phyloP scores from a whole-genome alignment of 2,797 vertebrate genomes.

The Florisuga fusca region DNA sequence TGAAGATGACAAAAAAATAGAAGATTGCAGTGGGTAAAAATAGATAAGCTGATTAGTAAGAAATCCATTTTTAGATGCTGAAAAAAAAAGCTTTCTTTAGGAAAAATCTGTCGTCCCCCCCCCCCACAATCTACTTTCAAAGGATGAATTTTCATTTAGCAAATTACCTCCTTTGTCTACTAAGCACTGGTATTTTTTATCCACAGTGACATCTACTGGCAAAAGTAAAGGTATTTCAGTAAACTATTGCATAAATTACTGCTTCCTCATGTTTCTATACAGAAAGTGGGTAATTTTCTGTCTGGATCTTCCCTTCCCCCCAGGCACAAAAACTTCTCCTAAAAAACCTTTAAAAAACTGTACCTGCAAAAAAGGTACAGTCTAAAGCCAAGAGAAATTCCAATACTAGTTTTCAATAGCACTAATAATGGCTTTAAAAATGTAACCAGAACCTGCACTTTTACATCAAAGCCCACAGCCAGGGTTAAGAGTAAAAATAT shows the following conservation, averaged over 20 bases:
- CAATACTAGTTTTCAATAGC: background rate
- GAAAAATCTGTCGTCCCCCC: background rate
- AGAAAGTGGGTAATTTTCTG: background rate
- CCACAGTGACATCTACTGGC: slow-evolving; percentile 79
- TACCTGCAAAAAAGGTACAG: background rate
- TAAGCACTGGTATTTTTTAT: slow-evolving; percentile 43
- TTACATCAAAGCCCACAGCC: background rate
- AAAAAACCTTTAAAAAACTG: background rate
- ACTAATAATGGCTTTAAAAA: background rate
- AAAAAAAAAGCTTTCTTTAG: background rate
- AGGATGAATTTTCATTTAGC: slow-evolving; percentile 66
- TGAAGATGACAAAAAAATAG: background rate
- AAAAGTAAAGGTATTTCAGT: slow-evolving; percentile 40
- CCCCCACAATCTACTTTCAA: slow-evolving; percentile 44
- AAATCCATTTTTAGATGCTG: background rate
- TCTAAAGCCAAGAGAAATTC: background rate
- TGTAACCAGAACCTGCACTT: background rate
- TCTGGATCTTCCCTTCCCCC: background rate
- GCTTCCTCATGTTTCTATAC: background rate
- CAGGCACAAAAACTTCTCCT: background rate
- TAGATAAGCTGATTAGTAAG: background rate
- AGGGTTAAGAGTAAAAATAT: background rate
- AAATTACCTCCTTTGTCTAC: slow-evolving; percentile 73
- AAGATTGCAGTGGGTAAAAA: background rate
- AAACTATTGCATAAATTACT: background rate